Evolutionary conservation across 2,888 invertebrate genomes (phyloP).

Genomic region (Eustalomyia histrio): DNA sequence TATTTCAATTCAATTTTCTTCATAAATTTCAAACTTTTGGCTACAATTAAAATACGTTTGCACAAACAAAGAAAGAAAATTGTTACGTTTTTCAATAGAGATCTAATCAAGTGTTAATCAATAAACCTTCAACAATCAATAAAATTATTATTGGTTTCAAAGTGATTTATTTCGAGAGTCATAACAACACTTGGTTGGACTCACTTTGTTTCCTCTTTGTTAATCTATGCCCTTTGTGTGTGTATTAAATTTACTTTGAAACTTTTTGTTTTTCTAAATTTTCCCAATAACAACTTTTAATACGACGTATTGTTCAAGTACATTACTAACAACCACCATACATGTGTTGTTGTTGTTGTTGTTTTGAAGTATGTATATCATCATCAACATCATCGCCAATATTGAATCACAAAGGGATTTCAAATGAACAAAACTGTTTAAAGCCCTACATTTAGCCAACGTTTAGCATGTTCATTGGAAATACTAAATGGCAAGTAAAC

Average conservation of each 20-base stretch:
- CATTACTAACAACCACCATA: conserved; percentile 4
- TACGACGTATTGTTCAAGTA: conserved; percentile 23
- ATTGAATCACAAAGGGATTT: conserved; percentile 50
- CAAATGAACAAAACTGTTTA: conserved; percentile 31
- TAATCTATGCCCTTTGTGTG: conserved; percentile 47
- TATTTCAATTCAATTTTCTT: no score
- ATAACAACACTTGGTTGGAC: background rate
- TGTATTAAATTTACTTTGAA: conserved; percentile 21
- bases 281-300: conserved; percentile 28
- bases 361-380: conserved; percentile 36
- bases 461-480: conserved; percentile 39
- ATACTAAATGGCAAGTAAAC: conserved; percentile 51
- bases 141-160: conserved; percentile 45
- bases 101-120: no score
- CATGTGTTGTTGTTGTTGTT: conserved; percentile 23
- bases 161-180: conserved; percentile 29
- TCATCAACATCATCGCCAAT: conserved; percentile 2
- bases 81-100: no score
- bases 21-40: no score
- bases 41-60: no score
- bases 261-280: background rate
- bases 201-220: conserved; percentile 37
- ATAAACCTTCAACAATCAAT: background rate
- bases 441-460: conserved; percentile 2
- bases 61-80: no score